Base-by-base conservation (phyloP, 2,113 vertebrate species). In the Cochlearius cochlearius region DNA sequence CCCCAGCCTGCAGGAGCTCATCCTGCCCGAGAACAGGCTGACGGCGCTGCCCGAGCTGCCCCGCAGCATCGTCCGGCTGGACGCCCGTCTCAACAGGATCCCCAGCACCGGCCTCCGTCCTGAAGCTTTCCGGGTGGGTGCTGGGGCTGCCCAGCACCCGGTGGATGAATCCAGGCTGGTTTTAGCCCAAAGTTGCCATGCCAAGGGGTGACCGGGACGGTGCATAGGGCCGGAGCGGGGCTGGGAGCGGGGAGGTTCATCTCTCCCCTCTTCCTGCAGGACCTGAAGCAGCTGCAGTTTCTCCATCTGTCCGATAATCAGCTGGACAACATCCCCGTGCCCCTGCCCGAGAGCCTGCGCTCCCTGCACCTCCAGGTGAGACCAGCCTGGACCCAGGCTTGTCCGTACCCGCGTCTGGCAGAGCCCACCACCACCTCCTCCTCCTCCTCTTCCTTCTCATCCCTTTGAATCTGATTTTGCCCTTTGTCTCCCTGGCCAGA, bases 291-390 rank as follows among this genome's bases (percentile, higher is more conserved):
- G 38, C 97, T 99, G 69, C 97, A 98, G 94, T 98, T 98, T 93
- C 98, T 99, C 75, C 98, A 99, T 49, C 96, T 99, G 56, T 98
- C 98, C 0, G 96, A 98, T 53, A 99, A 99, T 90, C 93, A 97
- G 67, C 96, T 99, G 86, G 98, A 99, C 36, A 97, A 97, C 9
- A 94, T 99, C 55, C 99, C 98, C 0, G 81, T 76, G 2, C 97
- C 98, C 7, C 97, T 99, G 47, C 98, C 98, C 4, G 94, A 98
- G 47, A 98, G 96, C 89, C 97, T 99, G 67, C 96, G 98, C 69
- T 98, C 96, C 0, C 97, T 99, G 56, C 98, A 99, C 85, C 97
- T 99, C 64, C 98, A 99, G 98, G 98, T 99, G 94, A 96, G 96
- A 4, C 0, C 2, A 27, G 17, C 41, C 67, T 0, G 7, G 32